Evolutionary conservation across 2,797 vertebrate genomes (phyloP).

Genomic region (Phalanger gymnotis): DNA sequence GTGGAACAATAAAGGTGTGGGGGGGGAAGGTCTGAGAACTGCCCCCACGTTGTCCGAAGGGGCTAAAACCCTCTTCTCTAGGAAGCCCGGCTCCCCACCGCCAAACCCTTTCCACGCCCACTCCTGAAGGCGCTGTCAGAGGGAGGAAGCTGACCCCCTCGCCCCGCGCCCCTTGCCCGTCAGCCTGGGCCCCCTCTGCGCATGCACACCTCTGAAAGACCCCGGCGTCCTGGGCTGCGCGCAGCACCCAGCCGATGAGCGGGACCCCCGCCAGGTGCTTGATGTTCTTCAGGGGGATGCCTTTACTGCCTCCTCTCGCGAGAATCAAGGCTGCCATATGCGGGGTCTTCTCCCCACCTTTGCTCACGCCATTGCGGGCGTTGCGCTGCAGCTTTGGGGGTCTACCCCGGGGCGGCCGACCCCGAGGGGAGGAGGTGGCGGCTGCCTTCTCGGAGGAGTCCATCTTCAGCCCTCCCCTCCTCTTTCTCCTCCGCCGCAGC

Average conservation of each 20-base stretch:
- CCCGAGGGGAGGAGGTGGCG: conserved; percentile 68
- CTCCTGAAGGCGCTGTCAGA: background rate
- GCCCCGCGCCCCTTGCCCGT: background rate
- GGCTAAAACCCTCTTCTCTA: background rate
- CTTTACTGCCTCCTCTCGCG: conserved; percentile 95
- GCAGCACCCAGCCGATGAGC: conserved; percentile 94
- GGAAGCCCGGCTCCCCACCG: background rate
- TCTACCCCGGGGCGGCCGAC: conserved; percentile 57
- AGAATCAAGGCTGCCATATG: conserved; percentile 90
- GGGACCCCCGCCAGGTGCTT: conserved; percentile 92
- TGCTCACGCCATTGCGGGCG: conserved; percentile 69
- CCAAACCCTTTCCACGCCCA: background rate
- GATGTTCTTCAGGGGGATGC: conserved; percentile 96
- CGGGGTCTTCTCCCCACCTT: conserved; percentile 66
- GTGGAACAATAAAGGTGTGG: background rate
- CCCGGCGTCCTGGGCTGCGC: conserved; percentile 88
- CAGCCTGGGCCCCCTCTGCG: conserved; percentile 14
- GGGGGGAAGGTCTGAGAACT: background rate
- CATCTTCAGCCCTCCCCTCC: conserved; percentile 73
- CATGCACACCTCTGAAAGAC: conserved; percentile 91
- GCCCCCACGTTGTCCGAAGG: conserved; percentile 31
- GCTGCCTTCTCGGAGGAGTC: conserved; percentile 77
- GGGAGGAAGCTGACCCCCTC: background rate
- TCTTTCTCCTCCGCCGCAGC: conserved; percentile 29
- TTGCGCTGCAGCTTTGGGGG: conserved; percentile 70